Evolutionary conservation across 2,888 invertebrate genomes (phyloP), one percentile per base, ranked within the genome.

Genomic region (Diabrotica balteata): DNA sequence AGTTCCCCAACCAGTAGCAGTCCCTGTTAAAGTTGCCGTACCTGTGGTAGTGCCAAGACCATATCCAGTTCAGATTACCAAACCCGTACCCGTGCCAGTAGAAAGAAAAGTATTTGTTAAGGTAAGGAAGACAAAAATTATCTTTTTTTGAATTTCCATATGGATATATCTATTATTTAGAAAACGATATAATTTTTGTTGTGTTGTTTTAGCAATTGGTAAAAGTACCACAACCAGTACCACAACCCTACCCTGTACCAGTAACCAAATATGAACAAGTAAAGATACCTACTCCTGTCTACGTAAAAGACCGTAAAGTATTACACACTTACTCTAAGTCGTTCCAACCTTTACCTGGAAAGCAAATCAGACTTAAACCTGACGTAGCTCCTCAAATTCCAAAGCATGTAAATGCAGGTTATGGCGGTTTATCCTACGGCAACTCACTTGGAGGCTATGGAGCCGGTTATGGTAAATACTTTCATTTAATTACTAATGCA

Each of bases 31-130:
- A 47, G 69, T 64, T 7, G 47, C 51, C 32, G 63, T 68, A 59
- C 79, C 79, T 50, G 77, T 78, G 10, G 73, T 75, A 17, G 77
- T 73, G 43, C 74, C 73, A n/a, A 79, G 74, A 70, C 80, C 81
- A n/a, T 80, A 80, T 71, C 77, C 76, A 11, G 78, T 79, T 42
- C 68, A 70, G 10, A 71, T 77, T 11, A 74, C 76, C 53, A 75
- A 72, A 53, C 71, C 66, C 7, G 69, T 78, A 11, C 70, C 72
- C 46, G 74, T 75, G 60, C 71, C 77, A 47, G 79, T 80, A 32
- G 76, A 77, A 8, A 78, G 73, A 42, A 74, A 75, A 46, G 76
- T 79, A 32, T 72, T 73, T 62, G 74, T 78, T 46, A 72, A 72
- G 62, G 78, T 79, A 45, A 67, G 69, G 50, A 73, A 65, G 61